phyloP scores from a whole-genome alignment of 1,140 invertebrate species.

The Caenorhabditis elegans region WBcel235 BX284602.5:15166001-15166500 shows the following conservation, averaged over 20 bases:
- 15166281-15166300: no score
- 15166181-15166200: no score
- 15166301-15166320: no score
- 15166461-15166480: constrained; percentile 2
- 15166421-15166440: constrained; percentile 28
- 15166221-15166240: no score
- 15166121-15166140: no score
- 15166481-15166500: background rate
- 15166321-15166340: no score
- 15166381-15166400: background rate
- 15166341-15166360: background rate
- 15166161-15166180: no score
- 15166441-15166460: background rate
- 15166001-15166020: constrained; percentile 24
- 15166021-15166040: background rate
- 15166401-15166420: constrained; percentile 11
- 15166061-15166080: background rate
- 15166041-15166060: background rate
- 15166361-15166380: background rate
- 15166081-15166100: constrained; percentile 9
- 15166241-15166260: no score
- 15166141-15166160: no score
- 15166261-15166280: no score
- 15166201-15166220: no score
- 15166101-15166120: no score